Evolutionary conservation across 30 jellyfish, hydroid and myxozoan species (phyloP), one percentile per base, ranked within the genome.

Genomic region (Aurelia aurita): DNA sequence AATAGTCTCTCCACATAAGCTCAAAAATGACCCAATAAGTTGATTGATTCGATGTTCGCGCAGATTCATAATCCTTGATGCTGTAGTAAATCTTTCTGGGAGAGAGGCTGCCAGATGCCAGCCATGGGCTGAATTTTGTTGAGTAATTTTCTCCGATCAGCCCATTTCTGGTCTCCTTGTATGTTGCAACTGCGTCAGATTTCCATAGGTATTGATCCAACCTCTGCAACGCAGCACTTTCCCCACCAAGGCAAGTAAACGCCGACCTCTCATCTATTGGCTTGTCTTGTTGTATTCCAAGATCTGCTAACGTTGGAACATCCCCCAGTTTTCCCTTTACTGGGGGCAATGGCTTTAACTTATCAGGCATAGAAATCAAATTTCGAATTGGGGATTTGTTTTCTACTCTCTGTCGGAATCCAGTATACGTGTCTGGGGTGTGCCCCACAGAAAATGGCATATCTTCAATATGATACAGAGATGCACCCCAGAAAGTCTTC

Each of bases 11-110:
- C 96, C 96, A 87, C 1, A 77, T 54, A 14, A 87, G 84, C 59
- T 87, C 96, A 77, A 87, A 87, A 11, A 87, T 77, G 4, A 83
- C 93, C 96, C 96, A 87, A 51, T 87, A 87, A 21, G 96, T 87
- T 14, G 96, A 87, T 20, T 87, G 82, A 63, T 87, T 77, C 19
- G 83, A 51, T 19, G 77, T 67, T 26, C 77, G 43, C 22, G 25
- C 43, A 2, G 53, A 13, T 44, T 79, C 91, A 29, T 64, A 77
- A 26, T 68, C 51, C 73, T 63, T 65, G 23, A 79, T 72, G 21
- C 67, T 51, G 44, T 47, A 66, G 32, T 75, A 79, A 19, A 87
- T 87, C 62, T 49, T 25, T 43, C 96, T 67, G 11, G 96, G 96
- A 15, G 96, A 87, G 12, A 87, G 68, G 57, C 92, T 58, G 19